A percentile compares a stretch with the other conserved stretches of the same genome.
These are phyloP conservation scores for Apodemus agrarius DNA, from an alignment of 2,797 vertebrate genomes.

Conservation along the genomic window DNA sequence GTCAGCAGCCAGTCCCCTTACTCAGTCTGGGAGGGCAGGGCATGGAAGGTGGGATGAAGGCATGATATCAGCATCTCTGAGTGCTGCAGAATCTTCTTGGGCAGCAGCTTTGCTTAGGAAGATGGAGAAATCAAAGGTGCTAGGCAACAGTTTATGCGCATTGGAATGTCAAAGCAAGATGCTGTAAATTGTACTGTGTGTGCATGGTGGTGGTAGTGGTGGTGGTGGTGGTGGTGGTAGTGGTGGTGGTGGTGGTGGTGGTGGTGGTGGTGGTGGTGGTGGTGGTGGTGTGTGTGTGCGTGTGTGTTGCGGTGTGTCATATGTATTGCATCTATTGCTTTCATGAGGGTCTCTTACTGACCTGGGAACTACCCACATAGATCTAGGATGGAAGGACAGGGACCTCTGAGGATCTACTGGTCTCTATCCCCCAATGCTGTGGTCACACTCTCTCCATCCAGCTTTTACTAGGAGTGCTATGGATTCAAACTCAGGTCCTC, in stretches of 20 bases:
- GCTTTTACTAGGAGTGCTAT: background rate
- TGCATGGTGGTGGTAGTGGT: too few relatives aligned
- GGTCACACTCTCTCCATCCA: too few relatives aligned
- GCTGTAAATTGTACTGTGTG: background rate
- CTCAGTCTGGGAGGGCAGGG: background rate
- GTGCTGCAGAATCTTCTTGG: background rate
- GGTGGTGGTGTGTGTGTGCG: background rate
- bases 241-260: too few relatives aligned
- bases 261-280: too few relatives aligned
- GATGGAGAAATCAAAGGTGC: background rate
- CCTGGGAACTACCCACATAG: background rate
- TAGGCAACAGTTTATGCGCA: conserved; percentile 1
- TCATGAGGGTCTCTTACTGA: background rate
- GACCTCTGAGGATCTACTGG: background rate
- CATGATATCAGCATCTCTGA: background rate
- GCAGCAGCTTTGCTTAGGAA: background rate
- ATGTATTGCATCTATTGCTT: background rate
- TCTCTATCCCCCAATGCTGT: background rate
- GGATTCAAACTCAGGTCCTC: background rate
- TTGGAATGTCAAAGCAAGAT: background rate
- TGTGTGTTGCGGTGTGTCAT: background rate
- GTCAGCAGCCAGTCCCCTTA: background rate
- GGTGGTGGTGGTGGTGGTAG: too few relatives aligned
- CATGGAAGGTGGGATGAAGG: background rate
- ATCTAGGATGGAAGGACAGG: background rate